Evolutionary conservation across 2,113 vertebrate species (phyloP), one percentile per base, ranked within the genome.

Genomic region (Dicrurus megarhynchus): DNA sequence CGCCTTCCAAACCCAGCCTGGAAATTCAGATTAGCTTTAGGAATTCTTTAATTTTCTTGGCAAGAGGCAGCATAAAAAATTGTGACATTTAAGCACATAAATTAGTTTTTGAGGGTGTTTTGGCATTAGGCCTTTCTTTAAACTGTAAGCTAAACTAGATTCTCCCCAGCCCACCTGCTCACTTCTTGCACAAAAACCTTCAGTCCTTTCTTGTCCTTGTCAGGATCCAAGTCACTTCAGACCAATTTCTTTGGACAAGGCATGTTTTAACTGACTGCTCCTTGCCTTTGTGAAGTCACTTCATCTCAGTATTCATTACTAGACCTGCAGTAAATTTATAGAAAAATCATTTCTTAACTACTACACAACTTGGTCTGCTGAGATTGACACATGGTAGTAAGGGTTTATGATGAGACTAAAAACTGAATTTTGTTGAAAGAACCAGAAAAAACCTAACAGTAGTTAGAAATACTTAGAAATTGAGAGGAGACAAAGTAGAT

Each of bases 21-120:
- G 46, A 86, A 94, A 95, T 55, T 65, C 67, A 87, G 47, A 82
- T 30, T 3, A 63, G 57, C 46, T 73, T 46, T 5, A 47, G 23
- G 30, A 96, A 88, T 79, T 79, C 57, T 68, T 63, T 50, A 63
- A 50, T 39, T 91, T 46, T 39, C 87, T 94, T 95, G 85, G 94
- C 88, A 90, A 90, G 55, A 74, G 24, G 32, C 27, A 74, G 14
- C 19, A 75, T 14, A 67, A 90, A 79, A 83, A 94, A 70, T 0
- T 17, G 32, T n/a, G 42, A 22, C 32, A 41, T 39, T 74, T 21
- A 86, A 74, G 47, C 1, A 6, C 46, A 80, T 49, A 80, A 80
- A 78, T 64, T 22, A 35, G 7, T 3, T 73, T 94, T 53, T 53
- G 50, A 84, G 26, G 11, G 1, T 27, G 69, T 87, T 86, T 18